Conservation (phyloP, 30 jellyfish, hydroid and myxozoan genomes). For the Rhopilema esculentum region DNA sequence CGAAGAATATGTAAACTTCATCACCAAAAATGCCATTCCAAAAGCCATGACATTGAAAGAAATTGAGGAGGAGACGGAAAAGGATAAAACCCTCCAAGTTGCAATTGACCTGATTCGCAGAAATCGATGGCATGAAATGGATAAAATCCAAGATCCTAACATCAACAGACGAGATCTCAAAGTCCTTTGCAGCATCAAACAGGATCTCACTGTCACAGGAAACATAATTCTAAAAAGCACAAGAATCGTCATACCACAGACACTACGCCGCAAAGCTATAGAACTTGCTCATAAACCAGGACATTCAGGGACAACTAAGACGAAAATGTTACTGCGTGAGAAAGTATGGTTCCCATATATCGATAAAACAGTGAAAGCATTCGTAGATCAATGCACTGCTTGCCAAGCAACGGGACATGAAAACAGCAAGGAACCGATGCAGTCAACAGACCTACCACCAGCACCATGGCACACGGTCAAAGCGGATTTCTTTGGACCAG, state of each 20-base stretch:
- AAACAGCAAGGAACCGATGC: conserved; percentile 47
- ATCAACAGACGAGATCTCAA: conserved; percentile 41
- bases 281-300: conserved; percentile 73
- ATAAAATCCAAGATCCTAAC: conserved; percentile 20
- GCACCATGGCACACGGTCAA: conserved; percentile 62
- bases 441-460: conserved; percentile 54
- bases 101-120: conserved; percentile 13
- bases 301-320: too few species aligned
- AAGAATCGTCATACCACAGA: conserved; percentile 48
- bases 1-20: conserved; percentile 59
- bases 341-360: too few species aligned
- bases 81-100: conserved; percentile 36
- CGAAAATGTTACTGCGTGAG: too few species aligned
- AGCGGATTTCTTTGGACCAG: conserved; percentile 59
- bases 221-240: conserved; percentile 56
- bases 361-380: too few species aligned
- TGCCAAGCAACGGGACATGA: too few species aligned
- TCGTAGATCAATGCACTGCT: too few species aligned
- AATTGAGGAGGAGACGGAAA: conserved; percentile 48
- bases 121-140: conserved; percentile 43
- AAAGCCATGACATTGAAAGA: conserved; percentile 48
- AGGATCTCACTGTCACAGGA: conserved; percentile 40
- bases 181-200: too few species aligned
- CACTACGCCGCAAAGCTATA: conserved; percentile 22
- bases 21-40: conserved; percentile 61